Evolutionary conservation across 2,797 vertebrate species (phyloP).

Genomic region (Tiaroga cobitis): DNA sequence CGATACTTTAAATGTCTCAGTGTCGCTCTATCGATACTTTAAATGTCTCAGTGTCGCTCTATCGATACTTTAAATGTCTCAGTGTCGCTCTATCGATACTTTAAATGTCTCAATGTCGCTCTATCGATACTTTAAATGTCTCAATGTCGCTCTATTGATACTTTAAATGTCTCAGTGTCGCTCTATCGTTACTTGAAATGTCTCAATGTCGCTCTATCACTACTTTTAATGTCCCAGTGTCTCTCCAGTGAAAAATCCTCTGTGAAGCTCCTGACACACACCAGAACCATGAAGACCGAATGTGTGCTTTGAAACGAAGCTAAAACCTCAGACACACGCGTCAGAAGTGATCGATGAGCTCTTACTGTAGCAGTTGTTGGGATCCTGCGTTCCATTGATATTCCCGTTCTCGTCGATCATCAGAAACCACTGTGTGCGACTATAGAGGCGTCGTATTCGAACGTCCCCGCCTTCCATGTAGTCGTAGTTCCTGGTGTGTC

Average conservation of each 20-base stretch:
- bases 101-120: background rate
- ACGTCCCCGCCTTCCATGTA: conserved; percentile 99
- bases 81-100: background rate
- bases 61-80: background rate
- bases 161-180: background rate
- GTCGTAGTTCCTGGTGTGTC: conserved; percentile 96
- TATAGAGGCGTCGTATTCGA: conserved; percentile 96
- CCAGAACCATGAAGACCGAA: background rate
- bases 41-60: background rate
- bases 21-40: background rate
- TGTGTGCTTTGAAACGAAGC: background rate
- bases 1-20: too few relatives aligned
- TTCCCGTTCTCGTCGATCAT: conserved; percentile 93
- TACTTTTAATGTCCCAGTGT: background rate
- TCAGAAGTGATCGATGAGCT: background rate
- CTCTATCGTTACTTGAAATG: background rate
- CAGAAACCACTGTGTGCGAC: conserved; percentile 97
- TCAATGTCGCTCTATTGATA: fast-evolving
- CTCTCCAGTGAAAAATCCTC: background rate
- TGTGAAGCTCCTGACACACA: background rate
- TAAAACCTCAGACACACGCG: background rate
- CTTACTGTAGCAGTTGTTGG: conserved; percentile 97
- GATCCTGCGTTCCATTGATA: conserved; percentile 94
- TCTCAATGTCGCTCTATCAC: fast-evolving
- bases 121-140: background rate